Conservation (phyloP, 2,797 vertebrate species). For the Apogon talboti region DNA sequence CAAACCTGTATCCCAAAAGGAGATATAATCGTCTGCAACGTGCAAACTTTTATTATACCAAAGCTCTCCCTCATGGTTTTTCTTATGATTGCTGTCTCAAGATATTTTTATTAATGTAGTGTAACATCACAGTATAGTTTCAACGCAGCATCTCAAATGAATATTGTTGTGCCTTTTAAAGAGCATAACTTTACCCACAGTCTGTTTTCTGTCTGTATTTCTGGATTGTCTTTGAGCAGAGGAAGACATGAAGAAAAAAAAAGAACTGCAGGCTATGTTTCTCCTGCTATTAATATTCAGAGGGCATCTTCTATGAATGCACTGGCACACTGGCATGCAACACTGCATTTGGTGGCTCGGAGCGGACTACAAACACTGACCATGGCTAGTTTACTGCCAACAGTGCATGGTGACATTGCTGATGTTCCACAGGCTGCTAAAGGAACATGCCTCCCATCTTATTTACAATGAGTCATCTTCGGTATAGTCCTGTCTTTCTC, state of each 20-base stretch:
- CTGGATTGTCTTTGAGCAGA: conserved; percentile 38
- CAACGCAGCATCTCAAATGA: conserved; percentile 14
- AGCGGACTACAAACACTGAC: conserved; percentile 56
- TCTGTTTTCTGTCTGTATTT: conserved; percentile 19
- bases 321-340: conserved; percentile 55
- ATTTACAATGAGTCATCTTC: conserved; percentile 80
- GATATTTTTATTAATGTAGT: conserved; percentile 17
- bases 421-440: conserved; percentile 70
- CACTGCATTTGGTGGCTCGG: conserved; percentile 41
- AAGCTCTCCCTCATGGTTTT: conserved; percentile 19
- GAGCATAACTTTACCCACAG: conserved; percentile 34
- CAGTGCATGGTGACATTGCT: conserved; percentile 68
- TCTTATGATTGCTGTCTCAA: conserved; percentile 12
- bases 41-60: conserved; percentile 34
- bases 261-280: conserved; percentile 39
- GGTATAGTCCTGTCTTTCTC: conserved; percentile 72
- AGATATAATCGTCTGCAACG: conserved; percentile 41
- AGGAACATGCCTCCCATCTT: conserved; percentile 72
- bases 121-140: conserved; percentile 28
- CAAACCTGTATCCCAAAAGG: conserved; percentile 50
- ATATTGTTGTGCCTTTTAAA: conserved; percentile 19
- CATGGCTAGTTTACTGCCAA: conserved; percentile 66
- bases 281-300: conserved; percentile 73
- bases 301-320: conserved; percentile 61
- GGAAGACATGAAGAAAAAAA: conserved; percentile 40